These are phyloP conservation scores for human DNA, from an alignment of 2,113 vertebrate species.

Conservation along the genomic window DNA sequence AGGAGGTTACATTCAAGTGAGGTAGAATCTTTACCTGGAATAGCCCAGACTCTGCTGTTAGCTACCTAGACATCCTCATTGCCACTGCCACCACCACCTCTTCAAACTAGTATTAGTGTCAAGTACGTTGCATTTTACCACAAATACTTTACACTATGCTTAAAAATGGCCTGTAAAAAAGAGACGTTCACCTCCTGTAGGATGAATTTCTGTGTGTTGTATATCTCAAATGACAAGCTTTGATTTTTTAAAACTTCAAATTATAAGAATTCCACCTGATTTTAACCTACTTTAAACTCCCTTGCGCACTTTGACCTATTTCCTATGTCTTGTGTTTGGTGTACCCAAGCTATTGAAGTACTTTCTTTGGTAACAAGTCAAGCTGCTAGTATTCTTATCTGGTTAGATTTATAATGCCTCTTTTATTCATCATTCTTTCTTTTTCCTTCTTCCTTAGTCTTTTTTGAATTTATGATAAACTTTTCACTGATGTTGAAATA, in stretches of 20 bases:
- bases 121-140: not conserved
- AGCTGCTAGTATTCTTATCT: not conserved
- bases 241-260: not conserved
- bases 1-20: not conserved
- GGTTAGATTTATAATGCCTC: not conserved
- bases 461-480: not conserved
- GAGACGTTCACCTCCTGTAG: not conserved
- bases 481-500: not conserved
- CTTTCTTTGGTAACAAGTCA: not conserved
- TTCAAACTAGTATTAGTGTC: not conserved
- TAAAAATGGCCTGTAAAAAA: not conserved
- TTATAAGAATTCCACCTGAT: not conserved
- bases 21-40: not conserved
- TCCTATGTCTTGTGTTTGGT: not conserved
- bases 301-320: not conserved
- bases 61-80: not conserved
- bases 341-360: not conserved
- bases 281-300: not conserved
- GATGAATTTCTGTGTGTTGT: not conserved
- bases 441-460: not conserved
- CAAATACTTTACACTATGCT: not conserved
- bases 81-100: not conserved
- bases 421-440: not conserved
- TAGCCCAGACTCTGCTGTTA: not conserved
- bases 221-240: not conserved